A percentile compares a stretch with the other conserved stretches of the same genome.
phyloP scores from a whole-genome alignment of 2,113 vertebrate species.

The Alectura lathami region DNA sequence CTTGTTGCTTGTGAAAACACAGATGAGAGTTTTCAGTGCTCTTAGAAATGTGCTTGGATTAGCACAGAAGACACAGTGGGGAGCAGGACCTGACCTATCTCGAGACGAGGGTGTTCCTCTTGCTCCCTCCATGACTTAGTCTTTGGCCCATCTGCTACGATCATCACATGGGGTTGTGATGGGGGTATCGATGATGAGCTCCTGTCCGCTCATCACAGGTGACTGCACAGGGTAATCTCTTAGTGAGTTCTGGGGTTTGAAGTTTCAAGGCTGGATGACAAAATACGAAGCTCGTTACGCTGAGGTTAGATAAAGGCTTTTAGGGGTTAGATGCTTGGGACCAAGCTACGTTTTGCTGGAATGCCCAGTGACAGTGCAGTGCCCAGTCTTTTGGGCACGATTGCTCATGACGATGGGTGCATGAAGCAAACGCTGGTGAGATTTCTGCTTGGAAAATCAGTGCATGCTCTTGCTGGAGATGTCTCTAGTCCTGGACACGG shows the following conservation, averaged over 20 bases:
- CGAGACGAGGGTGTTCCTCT: neutral
- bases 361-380: accelerated
- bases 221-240: neutral
- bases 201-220: neutral
- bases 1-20: neutral
- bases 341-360: neutral
- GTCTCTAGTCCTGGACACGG: neutral
- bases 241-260: neutral
- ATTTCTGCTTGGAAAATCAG: neutral
- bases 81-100: neutral
- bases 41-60: neutral
- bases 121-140: neutral
- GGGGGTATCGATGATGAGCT: neutral
- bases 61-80: neutral
- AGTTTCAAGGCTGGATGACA: neutral
- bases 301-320: neutral
- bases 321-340: neutral
- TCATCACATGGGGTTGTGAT: neutral
- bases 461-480: neutral
- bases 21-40: neutral
- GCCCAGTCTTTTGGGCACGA: accelerated
- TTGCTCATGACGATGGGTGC: neutral
- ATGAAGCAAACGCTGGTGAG: neutral
- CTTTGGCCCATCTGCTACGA: neutral
- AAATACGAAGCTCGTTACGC: neutral